These are phyloP conservation scores for Euleptes europaea DNA, from an alignment of 2,113 vertebrate genomes.

Conservation along the genomic window DNA sequence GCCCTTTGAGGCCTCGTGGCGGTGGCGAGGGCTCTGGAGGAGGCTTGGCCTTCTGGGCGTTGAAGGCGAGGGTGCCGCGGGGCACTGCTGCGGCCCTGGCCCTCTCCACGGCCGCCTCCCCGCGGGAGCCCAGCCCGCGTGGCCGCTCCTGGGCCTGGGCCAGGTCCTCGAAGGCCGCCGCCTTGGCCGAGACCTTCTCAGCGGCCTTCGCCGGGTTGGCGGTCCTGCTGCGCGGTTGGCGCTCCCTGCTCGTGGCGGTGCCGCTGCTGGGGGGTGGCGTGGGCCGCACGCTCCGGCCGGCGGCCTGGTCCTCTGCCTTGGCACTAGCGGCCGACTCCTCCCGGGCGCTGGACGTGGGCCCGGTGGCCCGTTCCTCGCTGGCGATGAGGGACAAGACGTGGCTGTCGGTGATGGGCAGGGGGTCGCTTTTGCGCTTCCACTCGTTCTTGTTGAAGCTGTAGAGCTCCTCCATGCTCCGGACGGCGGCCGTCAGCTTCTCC, in stretches of 20 bases:
- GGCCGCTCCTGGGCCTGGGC: conserved; percentile 58
- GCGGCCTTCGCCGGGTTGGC: conserved; percentile 59
- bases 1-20: conserved; percentile 58
- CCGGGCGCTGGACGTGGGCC: background rate
- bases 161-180: conserved; percentile 68
- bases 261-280: background rate
- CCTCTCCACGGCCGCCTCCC: background rate
- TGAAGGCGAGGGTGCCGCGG: background rate
- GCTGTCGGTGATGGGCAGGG: conserved; percentile 80
- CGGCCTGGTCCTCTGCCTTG: conserved; percentile 22
- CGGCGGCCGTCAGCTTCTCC: conserved; percentile 91
- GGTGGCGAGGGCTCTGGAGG: background rate
- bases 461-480: conserved; percentile 95
- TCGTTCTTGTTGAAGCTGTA: conserved; percentile 90
- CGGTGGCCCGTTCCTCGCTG: conserved; percentile 67
- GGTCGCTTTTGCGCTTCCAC: conserved; percentile 89
- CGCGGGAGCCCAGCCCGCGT: conserved; percentile 36
- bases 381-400: conserved; percentile 88
- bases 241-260: conserved; percentile 46
- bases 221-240: conserved; percentile 52
- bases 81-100: background rate
- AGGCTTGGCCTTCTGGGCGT: conserved; percentile 6
- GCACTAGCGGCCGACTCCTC: background rate
- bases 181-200: conserved; percentile 66
- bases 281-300: background rate